Base-by-base conservation (phyloP, 2,113 vertebrate species). In the Tragelaphus strepsiceros region DNA sequence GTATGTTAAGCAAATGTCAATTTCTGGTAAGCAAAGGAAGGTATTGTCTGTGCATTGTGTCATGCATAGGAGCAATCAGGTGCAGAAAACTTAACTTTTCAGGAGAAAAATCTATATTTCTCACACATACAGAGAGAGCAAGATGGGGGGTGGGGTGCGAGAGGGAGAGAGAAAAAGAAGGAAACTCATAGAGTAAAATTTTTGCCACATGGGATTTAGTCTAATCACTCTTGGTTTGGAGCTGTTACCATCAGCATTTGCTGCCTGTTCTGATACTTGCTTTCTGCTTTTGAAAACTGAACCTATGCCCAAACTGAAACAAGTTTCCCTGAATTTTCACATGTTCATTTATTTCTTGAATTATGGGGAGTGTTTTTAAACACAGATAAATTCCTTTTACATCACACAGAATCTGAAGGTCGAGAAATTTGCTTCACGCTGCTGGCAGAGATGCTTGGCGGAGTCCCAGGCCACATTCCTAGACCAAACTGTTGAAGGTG, bases 211-310 rank as follows among this genome's bases (percentile, higher is more conserved):
- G 78, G 58, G 46, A 43, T 77, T 26, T 51, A 51, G 14, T 94
- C 71, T 81, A 74, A 74, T 87, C 64, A 56, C 80, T 64, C 58
- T 59, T 77, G 64, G 32, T 85, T 90, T 15, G n/a, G 82, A 97
- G 28, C 80, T 84, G 61, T 78, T 87, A 14, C 59, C 62, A 17
- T 95, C 62, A 91, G 87, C 84, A 61, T 89, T 81, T 93, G 83
- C 78, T 80, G 49, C 30, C 39, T 96, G 88, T 96, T 96, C 59
- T 93, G 14, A 62, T 94, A 94, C 39, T 82, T 94, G 49, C 94
- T 85, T 89, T 96, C 83, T 95, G 86, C 51, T 77, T 96, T 92
- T 82, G 82, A 85, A 96, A 95, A 80, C 81, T 92, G 97, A 98
- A 95, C 92, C 32, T 54, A 16, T 87, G 95, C 67, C 94, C 96